Evolutionary conservation across 2,797 vertebrate genomes (phyloP).

Genomic region (Acestrorhynchus altus): DNA sequence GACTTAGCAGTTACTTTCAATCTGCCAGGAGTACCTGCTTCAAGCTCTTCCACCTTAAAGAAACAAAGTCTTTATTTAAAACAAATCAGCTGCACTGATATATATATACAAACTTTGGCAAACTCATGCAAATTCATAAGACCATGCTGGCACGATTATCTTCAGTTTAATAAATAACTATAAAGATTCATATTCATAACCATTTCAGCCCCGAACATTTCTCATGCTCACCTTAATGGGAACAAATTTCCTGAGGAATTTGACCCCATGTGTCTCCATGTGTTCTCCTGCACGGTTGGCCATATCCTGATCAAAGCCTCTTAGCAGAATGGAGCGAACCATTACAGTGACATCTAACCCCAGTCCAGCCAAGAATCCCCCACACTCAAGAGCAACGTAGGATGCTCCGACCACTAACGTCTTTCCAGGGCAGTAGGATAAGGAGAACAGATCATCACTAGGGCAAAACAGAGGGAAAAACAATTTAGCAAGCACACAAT

Average conservation of each 20-base stretch:
- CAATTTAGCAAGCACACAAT: background rate
- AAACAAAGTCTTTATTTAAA: slow-evolving; percentile 7
- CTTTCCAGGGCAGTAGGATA: slow-evolving; percentile 92
- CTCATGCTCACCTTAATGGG: slow-evolving; percentile 81
- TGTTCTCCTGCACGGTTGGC: slow-evolving; percentile 88
- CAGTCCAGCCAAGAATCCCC: slow-evolving; percentile 90
- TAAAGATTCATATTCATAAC: background rate
- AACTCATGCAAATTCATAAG: too few species aligned
- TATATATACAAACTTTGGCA: too few species aligned
- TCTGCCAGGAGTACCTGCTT: slow-evolving; percentile 88
- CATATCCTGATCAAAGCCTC: slow-evolving; percentile 97
- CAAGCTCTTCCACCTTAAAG: slow-evolving; percentile 87
- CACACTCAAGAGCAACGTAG: slow-evolving; percentile 94
- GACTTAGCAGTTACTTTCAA: slow-evolving; percentile 91
- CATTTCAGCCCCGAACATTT: background rate
- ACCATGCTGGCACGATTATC: too few species aligned
- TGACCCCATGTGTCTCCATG: slow-evolving; percentile 90
- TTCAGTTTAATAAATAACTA: slow-evolving; percentile 16
- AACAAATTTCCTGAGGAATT: slow-evolving; percentile 88
- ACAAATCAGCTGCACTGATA: background rate
- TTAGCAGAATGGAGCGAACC: slow-evolving; percentile 93
- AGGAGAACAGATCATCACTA: slow-evolving; percentile 95
- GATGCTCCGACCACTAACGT: slow-evolving; percentile 94
- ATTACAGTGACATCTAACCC: slow-evolving; percentile 93
- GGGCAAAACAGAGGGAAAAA: background rate